Conservation (phyloP, 1,140 invertebrate genomes). For the Drosophila varians region DNA sequence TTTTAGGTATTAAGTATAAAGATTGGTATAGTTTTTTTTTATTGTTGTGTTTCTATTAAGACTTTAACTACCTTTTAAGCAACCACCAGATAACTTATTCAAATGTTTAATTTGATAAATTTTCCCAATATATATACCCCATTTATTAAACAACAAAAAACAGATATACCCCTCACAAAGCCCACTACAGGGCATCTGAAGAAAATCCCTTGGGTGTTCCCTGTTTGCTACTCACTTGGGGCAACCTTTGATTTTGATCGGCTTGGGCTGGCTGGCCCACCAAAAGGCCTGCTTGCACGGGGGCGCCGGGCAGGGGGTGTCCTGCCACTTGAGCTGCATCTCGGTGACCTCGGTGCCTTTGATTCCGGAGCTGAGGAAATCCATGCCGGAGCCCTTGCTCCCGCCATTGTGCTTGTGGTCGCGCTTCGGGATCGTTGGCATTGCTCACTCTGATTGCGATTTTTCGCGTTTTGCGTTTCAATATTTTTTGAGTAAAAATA, state of each 20-base stretch:
- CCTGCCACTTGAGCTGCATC: constrained; percentile 77
- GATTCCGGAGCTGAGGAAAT: constrained; percentile 56
- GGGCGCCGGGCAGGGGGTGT: constrained; percentile 68
- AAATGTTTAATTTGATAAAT: too few species aligned
- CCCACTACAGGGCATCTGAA: background rate
- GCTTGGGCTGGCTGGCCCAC: constrained; percentile 80
- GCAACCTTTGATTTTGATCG: constrained; percentile 76
- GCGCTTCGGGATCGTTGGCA: constrained; percentile 76
- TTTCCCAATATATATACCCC: too few species aligned
- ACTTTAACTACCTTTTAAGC: too few species aligned
- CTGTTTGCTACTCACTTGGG: constrained; percentile 64
- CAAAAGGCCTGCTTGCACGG: constrained; percentile 78
- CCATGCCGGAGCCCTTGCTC: constrained; percentile 43
- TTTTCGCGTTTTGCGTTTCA: constrained; percentile 22
- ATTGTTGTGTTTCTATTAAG: too few species aligned
- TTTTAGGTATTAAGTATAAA: too few species aligned
- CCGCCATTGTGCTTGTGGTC: constrained; percentile 40
- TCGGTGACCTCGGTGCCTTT: constrained; percentile 71
- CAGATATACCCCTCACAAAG: background rate
- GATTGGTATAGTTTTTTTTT: too few species aligned
- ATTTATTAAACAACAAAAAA: too few species aligned
- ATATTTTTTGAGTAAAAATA: constrained; percentile 4
- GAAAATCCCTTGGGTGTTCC: constrained; percentile 11
- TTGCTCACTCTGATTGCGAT: constrained; percentile 18
- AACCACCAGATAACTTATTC: too few species aligned